These are phyloP conservation scores for Rhynchonycteris naso DNA, from an alignment of 2,797 vertebrate species.

Conservation along the genomic window DNA sequence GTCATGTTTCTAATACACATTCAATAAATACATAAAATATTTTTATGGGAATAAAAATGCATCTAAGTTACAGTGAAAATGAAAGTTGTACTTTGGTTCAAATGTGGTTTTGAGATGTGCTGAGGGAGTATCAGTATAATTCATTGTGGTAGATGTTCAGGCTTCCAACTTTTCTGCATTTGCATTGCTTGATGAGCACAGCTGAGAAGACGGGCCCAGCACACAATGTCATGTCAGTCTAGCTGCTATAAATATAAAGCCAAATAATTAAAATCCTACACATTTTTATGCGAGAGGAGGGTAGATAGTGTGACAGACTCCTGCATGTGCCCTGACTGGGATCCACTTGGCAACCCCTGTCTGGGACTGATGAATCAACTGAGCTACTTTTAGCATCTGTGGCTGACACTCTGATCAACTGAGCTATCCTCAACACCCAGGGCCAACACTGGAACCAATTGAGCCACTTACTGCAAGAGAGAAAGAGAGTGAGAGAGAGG, in stretches of 20 bases:
- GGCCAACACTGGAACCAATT: no score
- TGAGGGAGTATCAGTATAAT: not conserved
- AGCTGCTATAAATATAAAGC: not conserved
- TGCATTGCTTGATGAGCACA: not conserved
- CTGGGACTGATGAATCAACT: no score
- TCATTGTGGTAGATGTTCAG: fast-evolving
- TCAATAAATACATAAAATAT: slow-evolving; percentile 15
- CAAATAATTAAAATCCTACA: not conserved
- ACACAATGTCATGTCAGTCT: not conserved
- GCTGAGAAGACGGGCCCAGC: not conserved
- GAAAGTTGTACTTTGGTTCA: not conserved
- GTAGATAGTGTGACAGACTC: no score
- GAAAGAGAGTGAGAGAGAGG: no score
- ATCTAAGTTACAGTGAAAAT: not conserved
- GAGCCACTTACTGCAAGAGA: no score
- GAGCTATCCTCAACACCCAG: no score
- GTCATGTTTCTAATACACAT: slow-evolving; percentile 1
- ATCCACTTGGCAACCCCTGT: no score
- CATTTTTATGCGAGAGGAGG: not conserved
- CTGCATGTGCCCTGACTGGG: no score
- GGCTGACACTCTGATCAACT: no score
- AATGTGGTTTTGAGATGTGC: not conserved
- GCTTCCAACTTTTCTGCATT: not conserved
- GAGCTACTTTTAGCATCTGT: no score
- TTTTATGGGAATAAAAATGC: slow-evolving; percentile 37